Evolutionary conservation across 2,113 vertebrate genomes (phyloP).

Genomic region (Dipodomys merriami): DNA sequence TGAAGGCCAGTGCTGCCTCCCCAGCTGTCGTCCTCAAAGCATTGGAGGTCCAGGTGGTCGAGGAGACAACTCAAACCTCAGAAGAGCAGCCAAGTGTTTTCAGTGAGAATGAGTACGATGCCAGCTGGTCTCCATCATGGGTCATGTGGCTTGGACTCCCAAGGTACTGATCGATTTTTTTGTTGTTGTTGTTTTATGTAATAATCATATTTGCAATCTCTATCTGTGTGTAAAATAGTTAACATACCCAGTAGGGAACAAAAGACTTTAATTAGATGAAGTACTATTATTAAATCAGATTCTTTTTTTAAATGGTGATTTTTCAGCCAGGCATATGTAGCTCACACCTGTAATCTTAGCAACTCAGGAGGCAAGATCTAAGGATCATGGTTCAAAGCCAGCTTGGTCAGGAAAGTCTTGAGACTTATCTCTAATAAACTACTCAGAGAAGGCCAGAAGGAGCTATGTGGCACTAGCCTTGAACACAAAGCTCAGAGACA

Average conservation of each 20-base stretch:
- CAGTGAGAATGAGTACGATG: slow-evolving; percentile 94
- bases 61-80: slow-evolving; percentile 87
- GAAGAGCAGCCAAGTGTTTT: slow-evolving; percentile 90
- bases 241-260: not conserved
- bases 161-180: slow-evolving; percentile 84
- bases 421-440: too few species aligned
- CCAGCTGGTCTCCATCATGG: slow-evolving; percentile 98
- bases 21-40: slow-evolving; percentile 92
- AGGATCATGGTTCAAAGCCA: too few species aligned
- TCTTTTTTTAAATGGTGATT: slow-evolving; percentile 2
- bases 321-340: not conserved
- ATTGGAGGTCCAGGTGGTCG: slow-evolving; percentile 93
- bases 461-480: too few species aligned
- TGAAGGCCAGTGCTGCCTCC: slow-evolving; percentile 96
- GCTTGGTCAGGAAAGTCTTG: too few species aligned
- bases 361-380: too few species aligned
- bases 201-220: not conserved
- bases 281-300: not conserved
- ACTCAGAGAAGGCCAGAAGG: too few species aligned
- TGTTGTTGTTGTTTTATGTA: not conserved
- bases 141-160: slow-evolving; percentile 98
- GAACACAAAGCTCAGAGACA: too few species aligned
- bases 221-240: not conserved
- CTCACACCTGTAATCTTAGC: too few species aligned
- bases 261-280: not conserved